Evolutionary conservation across 2,888 invertebrate species (phyloP), one percentile per base, ranked within the genome.

Genomic region (Torymus aiolomorphi): DNA sequence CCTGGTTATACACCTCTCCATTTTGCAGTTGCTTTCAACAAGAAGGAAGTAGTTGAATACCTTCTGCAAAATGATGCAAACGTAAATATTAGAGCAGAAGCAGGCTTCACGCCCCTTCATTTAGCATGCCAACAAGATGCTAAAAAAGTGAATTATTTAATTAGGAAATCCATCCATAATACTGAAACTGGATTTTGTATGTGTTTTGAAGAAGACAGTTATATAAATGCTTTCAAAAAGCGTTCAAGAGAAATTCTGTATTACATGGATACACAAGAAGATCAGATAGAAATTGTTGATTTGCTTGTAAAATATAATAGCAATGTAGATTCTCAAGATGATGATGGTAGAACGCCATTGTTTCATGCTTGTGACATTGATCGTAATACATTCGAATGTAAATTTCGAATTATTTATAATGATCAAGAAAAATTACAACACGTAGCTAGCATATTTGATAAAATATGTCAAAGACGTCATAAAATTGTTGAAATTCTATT

Each of bases 1-100:
- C 18, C 65, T 16, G 66, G 75, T 11, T 66, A 75, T 57, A 71
- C 80, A 10, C 18, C 80, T 12, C 76, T 80, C 14, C 72, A 72
- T 52, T 62, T 72, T 2, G 72, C 72, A 4, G 61, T 49, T 11
- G 24, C 62, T 4, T 72, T n/a, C 31, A 52, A 62, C 12, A 20
- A 52, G 11, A 49, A 52, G 5, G 61, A 72, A n/a, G 20, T 20
- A n/a, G 61, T 54, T n/a, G 54, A 62, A 12, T 10, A 52, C 3
- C 62, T 72, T 12, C 49, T 72, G 2, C 8, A 72, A 10, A 10
- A 16, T n/a, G 52, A 52, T 2, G 62, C 62, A 5, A 12, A 49
- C 1, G 71, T 71, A 20, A 14, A 52, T 3, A 12, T 31, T 12
- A 18, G 57, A 14, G 20, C 49, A 4, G 24, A 2, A 24, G 14